These are phyloP conservation scores for Acrobasis consociella DNA, from an alignment of 2,888 invertebrate genomes.

Conservation along the genomic window DNA sequence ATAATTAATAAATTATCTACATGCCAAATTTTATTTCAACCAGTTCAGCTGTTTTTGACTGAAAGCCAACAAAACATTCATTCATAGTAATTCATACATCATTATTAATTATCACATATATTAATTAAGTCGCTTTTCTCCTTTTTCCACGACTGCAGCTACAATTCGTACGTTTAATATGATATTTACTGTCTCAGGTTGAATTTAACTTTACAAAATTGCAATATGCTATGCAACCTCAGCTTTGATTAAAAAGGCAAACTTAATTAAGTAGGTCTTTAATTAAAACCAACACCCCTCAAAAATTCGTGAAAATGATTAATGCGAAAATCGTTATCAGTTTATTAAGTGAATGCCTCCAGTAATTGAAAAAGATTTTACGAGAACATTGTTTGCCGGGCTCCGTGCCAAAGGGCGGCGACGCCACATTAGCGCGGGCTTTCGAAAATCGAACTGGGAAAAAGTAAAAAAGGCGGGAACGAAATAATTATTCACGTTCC, in stretches of 20 bases:
- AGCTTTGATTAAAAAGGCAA: neutral
- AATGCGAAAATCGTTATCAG: constrained; percentile 60
- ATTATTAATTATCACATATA: no score
- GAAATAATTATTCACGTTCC: constrained; percentile 83
- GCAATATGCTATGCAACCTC: no score
- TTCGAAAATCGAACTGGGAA: constrained; percentile 75
- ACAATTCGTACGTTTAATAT: no score
- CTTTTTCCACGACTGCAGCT: no score
- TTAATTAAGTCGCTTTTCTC: no score
- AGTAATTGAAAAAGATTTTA: constrained; percentile 77
- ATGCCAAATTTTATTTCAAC: no score
- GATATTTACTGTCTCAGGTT: no score
- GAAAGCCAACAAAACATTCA: no score
- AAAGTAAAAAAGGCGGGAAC: constrained; percentile 76
- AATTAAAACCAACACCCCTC: constrained; percentile 15
- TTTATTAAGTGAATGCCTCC: constrained; percentile 61
- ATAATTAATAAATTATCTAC: no score
- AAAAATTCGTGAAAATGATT: constrained; percentile 47
- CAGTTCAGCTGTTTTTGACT: no score
- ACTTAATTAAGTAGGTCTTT: constrained; percentile 15
- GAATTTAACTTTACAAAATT: no score
- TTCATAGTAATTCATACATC: no score
- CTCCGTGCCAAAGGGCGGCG: constrained; percentile 71
- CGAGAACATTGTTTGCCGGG: constrained; percentile 78
- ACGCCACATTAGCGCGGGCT: constrained; percentile 73